Percentiles rank a stretch among this genome's conserved stretches.
phyloP scores from a whole-genome alignment of 2,888 invertebrate species.

The Noctua comes region DNA sequence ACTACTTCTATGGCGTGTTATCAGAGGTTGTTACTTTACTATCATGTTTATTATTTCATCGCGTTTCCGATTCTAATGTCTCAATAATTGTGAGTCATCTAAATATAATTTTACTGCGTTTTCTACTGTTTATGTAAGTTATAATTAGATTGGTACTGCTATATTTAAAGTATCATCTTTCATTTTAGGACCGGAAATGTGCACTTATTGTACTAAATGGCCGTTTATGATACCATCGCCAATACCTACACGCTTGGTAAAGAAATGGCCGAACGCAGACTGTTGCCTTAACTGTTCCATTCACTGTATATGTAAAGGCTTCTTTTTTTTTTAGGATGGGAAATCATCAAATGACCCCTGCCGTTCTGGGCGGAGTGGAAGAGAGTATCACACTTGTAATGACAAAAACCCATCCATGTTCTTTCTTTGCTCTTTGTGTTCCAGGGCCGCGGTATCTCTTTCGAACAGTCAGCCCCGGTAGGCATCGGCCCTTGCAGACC shows the following conservation, averaged over 20 bases:
- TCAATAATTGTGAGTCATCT: constrained; percentile 62
- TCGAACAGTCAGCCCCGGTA: too few species aligned
- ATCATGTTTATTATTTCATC: constrained; percentile 63
- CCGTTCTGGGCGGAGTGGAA: too few species aligned
- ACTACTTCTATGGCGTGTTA: constrained; percentile 53
- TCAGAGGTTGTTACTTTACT: constrained; percentile 46
- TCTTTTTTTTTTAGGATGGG: too few species aligned
- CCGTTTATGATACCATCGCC: background rate
- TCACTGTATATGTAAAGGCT: background rate
- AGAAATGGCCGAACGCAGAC: background rate
- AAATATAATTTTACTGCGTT: constrained; percentile 46
- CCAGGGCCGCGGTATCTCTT: too few species aligned
- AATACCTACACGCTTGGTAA: background rate
- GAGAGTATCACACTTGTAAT: too few species aligned
- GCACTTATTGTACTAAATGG: background rate
- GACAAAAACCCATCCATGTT: too few species aligned
- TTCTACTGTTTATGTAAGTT: constrained; percentile 41
- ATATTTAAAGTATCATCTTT: background rate
- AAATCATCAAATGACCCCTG: too few species aligned
- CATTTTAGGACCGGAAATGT: background rate
- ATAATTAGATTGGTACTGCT: background rate
- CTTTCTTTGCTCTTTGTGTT: too few species aligned
- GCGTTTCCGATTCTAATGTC: constrained; percentile 65
- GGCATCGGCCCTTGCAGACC: too few species aligned
- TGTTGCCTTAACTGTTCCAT: background rate